These are phyloP conservation scores for Hoplias malabaricus DNA, from an alignment of 2,113 vertebrate species.

Conservation along the genomic window DNA sequence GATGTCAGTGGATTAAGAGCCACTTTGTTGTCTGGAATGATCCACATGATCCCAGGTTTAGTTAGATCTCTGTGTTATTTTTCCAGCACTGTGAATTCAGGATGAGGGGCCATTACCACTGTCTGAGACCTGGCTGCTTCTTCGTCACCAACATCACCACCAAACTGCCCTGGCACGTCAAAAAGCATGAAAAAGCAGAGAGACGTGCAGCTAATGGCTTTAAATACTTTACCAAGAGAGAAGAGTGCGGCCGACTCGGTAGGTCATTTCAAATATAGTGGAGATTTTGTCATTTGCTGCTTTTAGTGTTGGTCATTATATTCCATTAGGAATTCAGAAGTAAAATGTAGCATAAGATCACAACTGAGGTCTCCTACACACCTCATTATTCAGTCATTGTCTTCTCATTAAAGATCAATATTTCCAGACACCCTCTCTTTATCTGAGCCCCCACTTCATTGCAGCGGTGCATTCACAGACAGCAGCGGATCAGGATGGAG, in stretches of 20 bases:
- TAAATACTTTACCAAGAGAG: constrained; percentile 98
- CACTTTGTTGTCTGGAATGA: too few species aligned
- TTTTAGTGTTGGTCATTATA: not conserved
- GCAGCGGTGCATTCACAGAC: not conserved
- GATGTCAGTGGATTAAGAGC: too few species aligned
- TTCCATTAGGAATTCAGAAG: not conserved
- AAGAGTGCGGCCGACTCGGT: constrained; percentile 94
- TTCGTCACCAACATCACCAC: constrained; percentile 99
- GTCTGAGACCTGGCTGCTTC: constrained; percentile 89
- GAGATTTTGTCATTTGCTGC: not conserved
- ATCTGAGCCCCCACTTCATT: not conserved
- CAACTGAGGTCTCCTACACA: constrained; percentile 1
- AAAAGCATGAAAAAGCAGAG: constrained; percentile 98
- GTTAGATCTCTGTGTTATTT: not conserved
- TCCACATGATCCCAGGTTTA: too few species aligned
- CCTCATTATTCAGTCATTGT: constrained; percentile 24
- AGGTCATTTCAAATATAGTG: constrained; percentile 38
- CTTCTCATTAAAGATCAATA: constrained; percentile 9
- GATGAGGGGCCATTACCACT: constrained; percentile 98
- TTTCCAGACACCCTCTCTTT: constrained; percentile 7
- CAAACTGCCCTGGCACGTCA: constrained; percentile 97
- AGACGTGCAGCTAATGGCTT: constrained; percentile 95
- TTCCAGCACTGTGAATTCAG: constrained; percentile 95
- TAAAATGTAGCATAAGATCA: not conserved
- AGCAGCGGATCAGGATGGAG: not conserved